Percentiles rank a stretch among this genome's conserved stretches.
Evolutionary conservation across 2,797 vertebrate species (phyloP).

Genomic region (Pelodytes ibericus): DNA sequence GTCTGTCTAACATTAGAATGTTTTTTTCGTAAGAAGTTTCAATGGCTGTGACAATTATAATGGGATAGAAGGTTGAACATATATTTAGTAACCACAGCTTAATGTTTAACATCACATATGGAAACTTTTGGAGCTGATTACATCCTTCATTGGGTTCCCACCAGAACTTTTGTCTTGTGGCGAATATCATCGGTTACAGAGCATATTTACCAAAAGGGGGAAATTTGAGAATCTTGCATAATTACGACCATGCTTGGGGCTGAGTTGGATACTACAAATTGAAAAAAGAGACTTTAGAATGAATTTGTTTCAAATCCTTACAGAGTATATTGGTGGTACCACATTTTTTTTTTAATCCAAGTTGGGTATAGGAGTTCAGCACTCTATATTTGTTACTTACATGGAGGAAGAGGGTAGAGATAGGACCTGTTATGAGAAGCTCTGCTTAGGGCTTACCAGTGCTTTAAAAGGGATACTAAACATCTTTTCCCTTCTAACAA

Average conservation of each 20-base stretch:
- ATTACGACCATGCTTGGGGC: not conserved
- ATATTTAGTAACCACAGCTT: constrained; percentile 2
- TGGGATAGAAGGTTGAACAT: not conserved
- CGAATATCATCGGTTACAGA: not conserved
- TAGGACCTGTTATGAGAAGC: too few relatives aligned
- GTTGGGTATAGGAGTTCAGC: not conserved
- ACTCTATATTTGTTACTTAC: too few relatives aligned
- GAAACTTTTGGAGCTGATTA: constrained; percentile 6
- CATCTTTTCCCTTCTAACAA: too few relatives aligned
- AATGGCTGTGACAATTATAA: not conserved
- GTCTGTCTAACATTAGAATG: not conserved
- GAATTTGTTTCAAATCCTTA: not conserved
- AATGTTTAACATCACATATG: constrained; percentile 10
- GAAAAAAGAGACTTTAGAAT: not conserved
- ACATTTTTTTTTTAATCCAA: not conserved
- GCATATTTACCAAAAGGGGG: not conserved
- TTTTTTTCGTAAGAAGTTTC: not conserved
- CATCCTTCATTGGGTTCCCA: not conserved
- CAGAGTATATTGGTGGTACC: not conserved
- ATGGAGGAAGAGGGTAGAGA: too few relatives aligned
- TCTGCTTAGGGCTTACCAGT: too few relatives aligned
- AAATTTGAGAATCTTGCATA: not conserved
- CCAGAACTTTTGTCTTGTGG: not conserved
- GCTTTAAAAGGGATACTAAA: too few relatives aligned
- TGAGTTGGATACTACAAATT: not conserved